Conservation (phyloP, 2,113 vertebrate genomes). For the Willisornis vidua region DNA sequence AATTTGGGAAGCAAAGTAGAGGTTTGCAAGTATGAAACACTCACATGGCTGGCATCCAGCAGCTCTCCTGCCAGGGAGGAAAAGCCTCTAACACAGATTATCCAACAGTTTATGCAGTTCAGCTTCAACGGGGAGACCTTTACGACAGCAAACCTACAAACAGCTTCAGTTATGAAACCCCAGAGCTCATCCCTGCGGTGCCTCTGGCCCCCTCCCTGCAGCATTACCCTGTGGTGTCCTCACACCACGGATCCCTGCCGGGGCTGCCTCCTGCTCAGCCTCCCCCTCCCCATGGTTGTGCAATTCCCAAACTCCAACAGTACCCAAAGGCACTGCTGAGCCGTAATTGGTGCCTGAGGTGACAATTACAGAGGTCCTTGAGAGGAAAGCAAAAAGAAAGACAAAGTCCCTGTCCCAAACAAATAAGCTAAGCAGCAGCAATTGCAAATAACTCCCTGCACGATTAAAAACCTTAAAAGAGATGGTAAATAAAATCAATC, state of each 20-base stretch:
- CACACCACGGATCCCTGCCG: neutral
- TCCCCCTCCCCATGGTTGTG: neutral
- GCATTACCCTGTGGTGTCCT: neutral
- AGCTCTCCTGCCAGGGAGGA: neutral
- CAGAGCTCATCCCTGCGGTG: neutral
- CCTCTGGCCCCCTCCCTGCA: accelerated
- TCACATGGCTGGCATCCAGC: slow-evolving; percentile 14
- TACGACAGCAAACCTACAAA: neutral
- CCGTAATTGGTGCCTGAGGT: slow-evolving; percentile 6
- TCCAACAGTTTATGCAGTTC: slow-evolving; percentile 9
- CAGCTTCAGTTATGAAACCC: neutral
- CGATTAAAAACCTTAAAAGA: neutral
- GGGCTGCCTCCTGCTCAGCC: neutral
- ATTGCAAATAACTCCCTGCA: neutral
- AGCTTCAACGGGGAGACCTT: neutral
- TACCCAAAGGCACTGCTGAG: slow-evolving; percentile 6
- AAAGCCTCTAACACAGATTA: slow-evolving; percentile 26
- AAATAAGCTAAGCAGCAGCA: slow-evolving; percentile 27
- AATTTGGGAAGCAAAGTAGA: slow-evolving; percentile 9
- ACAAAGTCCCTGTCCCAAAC: neutral
- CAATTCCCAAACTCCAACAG: neutral
- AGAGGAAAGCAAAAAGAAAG: slow-evolving; percentile 28
- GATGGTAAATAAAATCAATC: slow-evolving; percentile 19
- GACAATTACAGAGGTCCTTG: slow-evolving; percentile 33
- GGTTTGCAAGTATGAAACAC: neutral